These are phyloP conservation scores for Colletes gigas DNA, from an alignment of 1,140 invertebrate species.

Conservation along the genomic window DNA sequence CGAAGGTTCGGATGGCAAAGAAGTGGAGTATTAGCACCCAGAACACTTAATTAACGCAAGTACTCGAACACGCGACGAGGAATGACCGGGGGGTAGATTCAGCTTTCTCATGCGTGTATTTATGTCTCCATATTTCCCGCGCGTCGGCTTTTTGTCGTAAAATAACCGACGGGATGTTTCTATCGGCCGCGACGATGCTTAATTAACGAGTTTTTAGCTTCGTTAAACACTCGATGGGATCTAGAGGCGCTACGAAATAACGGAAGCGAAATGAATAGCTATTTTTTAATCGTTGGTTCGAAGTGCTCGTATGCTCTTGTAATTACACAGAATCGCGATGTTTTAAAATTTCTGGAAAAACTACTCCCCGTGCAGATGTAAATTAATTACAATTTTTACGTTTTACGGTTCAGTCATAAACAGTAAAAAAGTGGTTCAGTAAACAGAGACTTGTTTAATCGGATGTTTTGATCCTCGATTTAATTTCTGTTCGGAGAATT, in stretches of 20 bases:
- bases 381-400: too few species aligned
- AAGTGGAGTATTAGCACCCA: neutral
- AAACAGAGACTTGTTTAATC: too few species aligned
- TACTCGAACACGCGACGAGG: conserved; percentile 15
- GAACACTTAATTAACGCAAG: conserved; percentile 22
- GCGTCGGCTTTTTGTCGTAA: neutral
- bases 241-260: neutral
- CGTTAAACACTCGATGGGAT: conserved; percentile 27
- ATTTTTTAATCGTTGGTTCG: neutral
- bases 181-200: conserved; percentile 43
- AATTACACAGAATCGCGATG: too few species aligned
- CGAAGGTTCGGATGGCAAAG: neutral
- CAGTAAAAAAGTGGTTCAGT: too few species aligned
- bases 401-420: too few species aligned
- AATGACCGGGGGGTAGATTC: conserved; percentile 23
- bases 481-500: too few species aligned
- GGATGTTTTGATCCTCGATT: too few species aligned
- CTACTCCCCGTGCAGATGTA: too few species aligned
- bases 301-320: neutral
- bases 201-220: conserved; percentile 51
- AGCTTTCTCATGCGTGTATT: conserved; percentile 28
- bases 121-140: conserved; percentile 39
- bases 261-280: neutral
- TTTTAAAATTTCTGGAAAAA: too few species aligned
- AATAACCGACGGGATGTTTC: conserved; percentile 31